phyloP scores from a whole-genome alignment of 2,113 vertebrate species.

The Furnarius figulus region DNA sequence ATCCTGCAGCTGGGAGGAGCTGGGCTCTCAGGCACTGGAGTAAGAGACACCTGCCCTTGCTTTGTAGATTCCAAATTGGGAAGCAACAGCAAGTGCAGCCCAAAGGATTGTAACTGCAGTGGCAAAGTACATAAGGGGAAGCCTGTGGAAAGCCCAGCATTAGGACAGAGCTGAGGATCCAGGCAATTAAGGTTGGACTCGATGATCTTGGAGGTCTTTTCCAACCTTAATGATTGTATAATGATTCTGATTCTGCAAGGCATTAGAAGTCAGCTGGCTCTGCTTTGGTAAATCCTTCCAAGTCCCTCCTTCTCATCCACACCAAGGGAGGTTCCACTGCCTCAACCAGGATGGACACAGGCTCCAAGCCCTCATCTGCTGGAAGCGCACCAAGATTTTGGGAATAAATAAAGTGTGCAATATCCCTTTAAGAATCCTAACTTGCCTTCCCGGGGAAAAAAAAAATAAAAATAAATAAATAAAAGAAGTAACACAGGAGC shows the following conservation, averaged over 20 bases:
- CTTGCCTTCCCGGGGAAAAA: neutral
- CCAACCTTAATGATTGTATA: neutral
- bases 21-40: neutral
- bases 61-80: neutral
- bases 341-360: neutral
- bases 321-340: neutral
- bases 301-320: neutral
- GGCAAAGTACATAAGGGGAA: rapidly evolving
- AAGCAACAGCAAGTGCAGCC: neutral
- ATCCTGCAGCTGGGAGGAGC: neutral
- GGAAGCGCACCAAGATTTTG: neutral
- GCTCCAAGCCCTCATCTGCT: neutral
- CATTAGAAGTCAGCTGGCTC: neutral
- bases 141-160: neutral
- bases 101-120: rapidly evolving
- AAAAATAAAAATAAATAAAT: neutral
- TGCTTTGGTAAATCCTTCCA: neutral
- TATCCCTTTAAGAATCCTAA: slow-evolving; percentile 18
- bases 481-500: neutral
- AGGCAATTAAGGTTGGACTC: neutral
- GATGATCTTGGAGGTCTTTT: no score
- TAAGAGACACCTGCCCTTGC: neutral
- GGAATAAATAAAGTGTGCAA: neutral
- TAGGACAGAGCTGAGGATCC: neutral
- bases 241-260: neutral